Evolutionary conservation across 2,888 invertebrate species (phyloP), one percentile per base, ranked within the genome.

Genomic region (Scaeva pyrastri): DNA sequence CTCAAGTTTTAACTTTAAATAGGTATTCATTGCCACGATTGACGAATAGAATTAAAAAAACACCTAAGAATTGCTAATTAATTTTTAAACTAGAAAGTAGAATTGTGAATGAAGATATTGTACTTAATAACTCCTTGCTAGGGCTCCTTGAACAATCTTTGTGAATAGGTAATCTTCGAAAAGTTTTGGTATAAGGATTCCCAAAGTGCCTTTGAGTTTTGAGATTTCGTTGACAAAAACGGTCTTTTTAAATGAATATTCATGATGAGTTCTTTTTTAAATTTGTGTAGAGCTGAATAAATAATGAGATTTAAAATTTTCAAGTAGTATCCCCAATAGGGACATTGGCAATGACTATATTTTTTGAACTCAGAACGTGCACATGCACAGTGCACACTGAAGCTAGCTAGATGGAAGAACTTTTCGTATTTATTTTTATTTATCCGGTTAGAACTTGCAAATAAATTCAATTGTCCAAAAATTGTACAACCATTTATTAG

Each of bases 381-480:
- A 56, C 36, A 64, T 19, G n/a, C 39, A 64, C 11, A 19, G n/a
- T n/a, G n/a, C n/a, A 43, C 5, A 19, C 36, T 36, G 39, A n/a
- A 70, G 16, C 36, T 7, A 60, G 12, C 60, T 41, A 41, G 60
- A 60, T 60, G 21, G 19, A 3, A 60, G 16, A 78, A 56, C 55
- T 79, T 66, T 66, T 58, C 16, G 45, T 64, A 74, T 76, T 39
- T 60, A 60, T 36, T 60, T 62, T 52, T 71, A 64, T 36, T 66
- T 56, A 68, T 68, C 45, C 64, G 45, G n/a, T n/a, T 45, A 58
- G 62, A 31, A 50, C 23, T 77, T 14, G 36, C 45, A 70, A 70
- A 83, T 78, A 83, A 74, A 78, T 78, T 83, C 73, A 78, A 83
- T 78, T 70, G 68, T 78, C 73, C 70, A 58, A 83, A 80, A 77